A percentile compares a stretch with the other conserved stretches of the same genome.
These are phyloP conservation scores for Nineta flava DNA, from an alignment of 2,888 invertebrate species.

Conservation along the genomic window DNA sequence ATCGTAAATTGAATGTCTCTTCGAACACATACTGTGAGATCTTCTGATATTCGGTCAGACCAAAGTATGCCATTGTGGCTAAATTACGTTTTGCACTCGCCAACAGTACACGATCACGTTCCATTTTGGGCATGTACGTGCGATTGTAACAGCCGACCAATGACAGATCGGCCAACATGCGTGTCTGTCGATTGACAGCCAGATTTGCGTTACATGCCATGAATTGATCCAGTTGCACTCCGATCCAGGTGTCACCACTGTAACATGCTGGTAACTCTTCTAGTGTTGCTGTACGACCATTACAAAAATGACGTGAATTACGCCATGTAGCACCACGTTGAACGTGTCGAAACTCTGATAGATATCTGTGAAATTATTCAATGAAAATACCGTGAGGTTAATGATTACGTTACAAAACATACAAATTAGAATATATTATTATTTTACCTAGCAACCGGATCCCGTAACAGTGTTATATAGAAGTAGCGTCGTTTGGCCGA, in stretches of 20 bases:
- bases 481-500: constrained; percentile 75
- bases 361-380: constrained; percentile 39
- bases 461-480: constrained; percentile 88
- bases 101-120: constrained; percentile 72
- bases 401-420: not conserved
- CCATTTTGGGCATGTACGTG: constrained; percentile 51
- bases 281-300: constrained; percentile 57
- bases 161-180: constrained; percentile 93
- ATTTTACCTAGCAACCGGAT: constrained; percentile 62
- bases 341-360: constrained; percentile 95
- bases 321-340: constrained; percentile 95
- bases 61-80: constrained; percentile 91
- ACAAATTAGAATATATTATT: not conserved
- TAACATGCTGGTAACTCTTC: constrained; percentile 76
- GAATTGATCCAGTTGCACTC: constrained; percentile 82
- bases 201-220: constrained; percentile 83
- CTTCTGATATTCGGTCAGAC: constrained; percentile 89
- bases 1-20: constrained; percentile 80
- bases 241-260: constrained; percentile 65
- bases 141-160: constrained; percentile 92
- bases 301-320: constrained; percentile 58
- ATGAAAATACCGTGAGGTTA: not conserved
- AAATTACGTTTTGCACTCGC: constrained; percentile 93
- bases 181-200: constrained; percentile 90
- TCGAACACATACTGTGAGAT: constrained; percentile 87